Percentiles rank a stretch among this genome's conserved stretches.
These are phyloP conservation scores for Nixonia krombeini DNA, from an alignment of 1,140 invertebrate genomes.

Conservation along the genomic window DNA sequence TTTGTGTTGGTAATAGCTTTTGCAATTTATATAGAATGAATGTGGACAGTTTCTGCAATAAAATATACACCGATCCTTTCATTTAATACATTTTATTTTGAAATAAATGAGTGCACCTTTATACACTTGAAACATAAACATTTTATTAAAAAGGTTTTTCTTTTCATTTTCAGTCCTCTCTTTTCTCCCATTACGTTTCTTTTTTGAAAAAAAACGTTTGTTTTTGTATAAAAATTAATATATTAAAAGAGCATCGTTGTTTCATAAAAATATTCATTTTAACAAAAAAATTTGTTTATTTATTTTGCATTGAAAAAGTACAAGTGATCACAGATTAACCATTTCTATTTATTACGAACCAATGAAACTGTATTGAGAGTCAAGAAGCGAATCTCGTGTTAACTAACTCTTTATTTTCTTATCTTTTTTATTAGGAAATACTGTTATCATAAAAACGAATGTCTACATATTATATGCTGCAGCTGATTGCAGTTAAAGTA, in stretches of 20 bases:
- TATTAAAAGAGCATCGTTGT: no score
- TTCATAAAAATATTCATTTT: not conserved
- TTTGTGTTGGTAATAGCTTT: constrained; percentile 23
- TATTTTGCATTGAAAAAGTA: constrained; percentile 2
- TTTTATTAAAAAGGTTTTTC: constrained; percentile 3
- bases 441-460: no score
- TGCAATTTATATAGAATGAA: constrained; percentile 45
- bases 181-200: no score
- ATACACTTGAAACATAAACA: no score
- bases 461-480: no score
- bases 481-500: no score
- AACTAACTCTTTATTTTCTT: no score
- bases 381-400: no score
- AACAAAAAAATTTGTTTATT: not conserved
- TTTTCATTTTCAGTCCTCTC: not conserved
- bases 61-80: constrained; percentile 37
- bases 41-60: constrained; percentile 51
- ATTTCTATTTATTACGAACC: no score
- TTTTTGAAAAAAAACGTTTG: no score
- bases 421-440: no score
- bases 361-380: not conserved
- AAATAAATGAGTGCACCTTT: constrained; percentile 9
- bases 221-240: no score
- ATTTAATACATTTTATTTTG: constrained; percentile 51
- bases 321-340: not conserved